A percentile compares a stretch with the other conserved stretches of the same genome.
Conservation (phyloP, 2,113 vertebrate species). For the Peromyscus maniculatus region DNA sequence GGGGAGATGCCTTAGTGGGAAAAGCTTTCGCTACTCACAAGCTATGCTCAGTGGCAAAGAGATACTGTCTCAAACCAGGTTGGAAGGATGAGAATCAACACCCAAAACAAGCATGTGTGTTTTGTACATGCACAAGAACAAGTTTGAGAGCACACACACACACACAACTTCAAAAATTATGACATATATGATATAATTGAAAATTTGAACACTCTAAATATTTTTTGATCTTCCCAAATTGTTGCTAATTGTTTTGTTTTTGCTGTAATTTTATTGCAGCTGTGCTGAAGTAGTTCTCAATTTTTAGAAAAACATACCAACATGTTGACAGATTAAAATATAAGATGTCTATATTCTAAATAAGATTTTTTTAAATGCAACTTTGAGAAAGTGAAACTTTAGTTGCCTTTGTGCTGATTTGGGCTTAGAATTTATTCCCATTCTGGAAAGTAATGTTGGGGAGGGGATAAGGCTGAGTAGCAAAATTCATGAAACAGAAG, state of each 20-base stretch:
- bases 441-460: slow-evolving; percentile 31
- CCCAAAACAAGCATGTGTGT: neutral
- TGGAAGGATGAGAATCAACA: neutral
- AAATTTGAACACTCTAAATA: neutral
- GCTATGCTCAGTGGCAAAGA: neutral
- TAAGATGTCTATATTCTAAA: neutral
- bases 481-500: neutral
- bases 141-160: neutral
- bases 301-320: neutral
- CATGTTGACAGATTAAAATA: neutral
- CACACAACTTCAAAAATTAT: neutral
- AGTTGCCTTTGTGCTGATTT: neutral
- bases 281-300: neutral
- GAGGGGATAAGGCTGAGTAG: neutral
- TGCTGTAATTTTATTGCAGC: neutral
- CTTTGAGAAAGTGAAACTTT: neutral
- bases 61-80: neutral
- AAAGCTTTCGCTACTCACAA: neutral
- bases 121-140: neutral
- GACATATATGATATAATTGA: neutral
- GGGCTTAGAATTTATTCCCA: neutral
- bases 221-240: neutral
- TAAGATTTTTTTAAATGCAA: neutral
- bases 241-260: neutral
- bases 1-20: neutral